Percentiles rank a stretch among this genome's conserved stretches.
Evolutionary conservation across 2,113 vertebrate species (phyloP).

Genomic region (Xiphophorus maculatus): DNA sequence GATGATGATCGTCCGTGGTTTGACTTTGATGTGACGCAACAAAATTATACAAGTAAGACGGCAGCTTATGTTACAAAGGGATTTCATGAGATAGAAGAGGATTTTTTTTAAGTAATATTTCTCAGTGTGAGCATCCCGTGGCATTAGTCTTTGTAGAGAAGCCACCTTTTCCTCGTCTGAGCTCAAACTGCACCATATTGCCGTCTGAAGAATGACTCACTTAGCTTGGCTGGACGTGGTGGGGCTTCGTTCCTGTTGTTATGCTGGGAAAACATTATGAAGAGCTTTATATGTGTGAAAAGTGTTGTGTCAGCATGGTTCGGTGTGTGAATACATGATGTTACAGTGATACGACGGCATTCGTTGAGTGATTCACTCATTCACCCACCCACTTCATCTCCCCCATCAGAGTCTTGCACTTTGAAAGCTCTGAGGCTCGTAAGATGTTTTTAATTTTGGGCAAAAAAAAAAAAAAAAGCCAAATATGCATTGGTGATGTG

Average conservation of each 20-base stretch:
- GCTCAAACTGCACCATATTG: slow-evolving; percentile 28
- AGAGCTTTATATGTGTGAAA: slow-evolving; percentile 22
- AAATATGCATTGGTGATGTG: slow-evolving; percentile 15
- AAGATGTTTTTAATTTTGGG: slow-evolving; percentile 31
- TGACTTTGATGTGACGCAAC: not conserved
- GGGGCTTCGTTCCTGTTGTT: not conserved
- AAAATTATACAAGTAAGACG: not conserved
- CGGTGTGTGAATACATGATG: slow-evolving; percentile 36
- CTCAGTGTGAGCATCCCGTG: not conserved
- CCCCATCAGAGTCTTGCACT: slow-evolving; percentile 61
- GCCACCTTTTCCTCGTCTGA: not conserved
- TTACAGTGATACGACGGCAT: slow-evolving; percentile 1
- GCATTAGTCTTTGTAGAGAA: not conserved
- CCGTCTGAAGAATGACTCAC: slow-evolving; percentile 33
- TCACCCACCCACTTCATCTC: slow-evolving; percentile 42
- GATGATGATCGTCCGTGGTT: not conserved
- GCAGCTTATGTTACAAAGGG: not conserved
- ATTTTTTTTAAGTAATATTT: not conserved
- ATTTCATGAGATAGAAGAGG: not conserved
- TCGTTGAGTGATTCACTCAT: slow-evolving; percentile 5
- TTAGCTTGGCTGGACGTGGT: slow-evolving; percentile 26
- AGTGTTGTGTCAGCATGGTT: slow-evolving; percentile 39
- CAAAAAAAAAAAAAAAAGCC: not conserved
- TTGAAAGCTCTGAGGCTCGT: slow-evolving; percentile 48
- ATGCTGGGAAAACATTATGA: slow-evolving; percentile 11